Percentiles rank a stretch among this genome's conserved stretches.
Conservation (phyloP, 2,113 vertebrate genomes). For the Thunnus maccoyii region DNA sequence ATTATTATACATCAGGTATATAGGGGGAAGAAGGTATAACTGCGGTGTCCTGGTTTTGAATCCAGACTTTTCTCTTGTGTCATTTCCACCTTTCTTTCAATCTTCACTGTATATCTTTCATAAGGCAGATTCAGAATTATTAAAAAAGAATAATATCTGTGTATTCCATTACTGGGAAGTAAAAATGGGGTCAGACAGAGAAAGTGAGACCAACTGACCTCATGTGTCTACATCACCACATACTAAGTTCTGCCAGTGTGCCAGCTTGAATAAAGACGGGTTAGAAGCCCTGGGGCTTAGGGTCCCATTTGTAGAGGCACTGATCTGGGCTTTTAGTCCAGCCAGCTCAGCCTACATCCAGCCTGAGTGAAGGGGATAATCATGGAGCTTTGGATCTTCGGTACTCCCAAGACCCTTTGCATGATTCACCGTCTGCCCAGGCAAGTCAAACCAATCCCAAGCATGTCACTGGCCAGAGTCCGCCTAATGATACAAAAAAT, state of each 20-base stretch:
- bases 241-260: conserved; percentile 42
- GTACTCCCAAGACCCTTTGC: conserved; percentile 52
- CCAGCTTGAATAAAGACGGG: conserved; percentile 58
- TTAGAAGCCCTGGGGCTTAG: conserved; percentile 37
- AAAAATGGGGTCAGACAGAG: conserved; percentile 21
- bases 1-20: too few relatives aligned
- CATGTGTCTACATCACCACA: conserved; percentile 1
- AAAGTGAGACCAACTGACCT: conserved; percentile 17
- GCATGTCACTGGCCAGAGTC: conserved; percentile 37
- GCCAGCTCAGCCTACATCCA: conserved; percentile 61
- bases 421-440: conserved; percentile 60
- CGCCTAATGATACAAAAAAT: conserved; percentile 42
- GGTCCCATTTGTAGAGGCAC: conserved; percentile 61
- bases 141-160: neutral
- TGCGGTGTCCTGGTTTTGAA: neutral
- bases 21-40: neutral
- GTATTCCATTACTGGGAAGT: neutral
- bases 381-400: conserved; percentile 59
- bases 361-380: conserved; percentile 66
- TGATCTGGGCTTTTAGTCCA: conserved; percentile 70
- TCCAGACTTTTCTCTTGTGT: neutral
- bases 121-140: neutral
- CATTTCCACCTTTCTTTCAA: neutral
- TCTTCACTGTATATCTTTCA: neutral
- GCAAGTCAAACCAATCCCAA: conserved; percentile 50